Evolutionary conservation across 2,888 invertebrate species (phyloP), one percentile per base, ranked within the genome.

Genomic region (Aphidius colemani): DNA sequence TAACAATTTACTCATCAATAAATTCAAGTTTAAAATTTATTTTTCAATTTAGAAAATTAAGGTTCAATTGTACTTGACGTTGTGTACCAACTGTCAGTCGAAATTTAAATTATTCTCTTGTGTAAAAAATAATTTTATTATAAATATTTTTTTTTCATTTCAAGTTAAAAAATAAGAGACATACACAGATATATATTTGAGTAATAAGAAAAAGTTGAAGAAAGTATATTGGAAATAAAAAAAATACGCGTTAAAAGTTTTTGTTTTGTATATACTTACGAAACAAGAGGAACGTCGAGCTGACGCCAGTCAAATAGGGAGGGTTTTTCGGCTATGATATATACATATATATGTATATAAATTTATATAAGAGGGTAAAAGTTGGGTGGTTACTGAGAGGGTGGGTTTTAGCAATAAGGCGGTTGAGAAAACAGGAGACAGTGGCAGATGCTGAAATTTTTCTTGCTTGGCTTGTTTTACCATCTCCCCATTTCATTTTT

Each of bases 341-440:
- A n/a, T n/a, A n/a, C n/a, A n/a, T n/a, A n/a, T n/a, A n/a, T 5
- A 30, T 18, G 48, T 55, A n/a, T 49, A 59, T 59, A 13, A 59
- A 43, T 55, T 49, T 43, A 56, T 59, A 43, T 45, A 50, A 67
- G 61, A 13, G 45, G 51, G 56, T 53, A 55, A 59, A 57, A 64
- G 46, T 53, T 43, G 64, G 44, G 63, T 63, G 59, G 58, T 55
- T 11, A 45, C 43, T 46, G 55, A 59, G 63, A 59, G 55, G 49
- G 46, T 57, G 50, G 59, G 59, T 65, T 61, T 61, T 51, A 69
- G 72, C 76, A 75, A 77, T 75, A 78, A 78, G 74, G 74, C 74
- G 76, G 75, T 77, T 77, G 77, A 77, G 78, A 77, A 77, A 78
- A 71, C 70, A 70, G 72, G 73, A 75, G 74, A 77, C 72, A 74